phyloP scores from a whole-genome alignment of 2,888 invertebrate genomes.

The Cecidostiba fungosa region DNA sequence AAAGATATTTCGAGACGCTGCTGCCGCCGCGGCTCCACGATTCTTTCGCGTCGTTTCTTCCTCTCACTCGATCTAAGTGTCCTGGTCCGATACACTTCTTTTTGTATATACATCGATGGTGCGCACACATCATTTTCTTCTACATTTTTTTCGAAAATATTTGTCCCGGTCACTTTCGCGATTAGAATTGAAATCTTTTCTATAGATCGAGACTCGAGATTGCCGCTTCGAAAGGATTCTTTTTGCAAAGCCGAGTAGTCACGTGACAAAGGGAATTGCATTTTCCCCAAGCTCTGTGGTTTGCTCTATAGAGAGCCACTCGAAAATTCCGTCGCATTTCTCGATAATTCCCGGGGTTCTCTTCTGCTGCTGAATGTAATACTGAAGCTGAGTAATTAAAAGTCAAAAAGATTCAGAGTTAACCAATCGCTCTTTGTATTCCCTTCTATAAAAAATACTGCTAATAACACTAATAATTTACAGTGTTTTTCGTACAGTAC shows the following conservation, averaged over 20 bases:
- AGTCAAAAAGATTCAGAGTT: neutral
- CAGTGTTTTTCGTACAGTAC: neutral
- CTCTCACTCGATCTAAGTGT: constrained; percentile 23
- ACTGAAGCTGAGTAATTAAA: neutral
- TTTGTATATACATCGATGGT: neutral
- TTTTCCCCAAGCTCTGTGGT: neutral
- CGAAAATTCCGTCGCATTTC: neutral
- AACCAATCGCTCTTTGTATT: neutral
- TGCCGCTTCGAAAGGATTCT: neutral
- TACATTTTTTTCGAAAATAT: neutral
- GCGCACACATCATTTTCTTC: neutral
- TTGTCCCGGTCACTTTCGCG: neutral
- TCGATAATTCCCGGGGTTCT: neutral
- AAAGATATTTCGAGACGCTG: constrained; percentile 57
- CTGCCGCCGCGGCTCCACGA: constrained; percentile 1
- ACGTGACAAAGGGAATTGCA: neutral
- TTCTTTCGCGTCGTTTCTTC: constrained; percentile 37
- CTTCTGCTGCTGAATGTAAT: neutral
- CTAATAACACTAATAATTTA: neutral
- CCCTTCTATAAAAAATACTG: too few relatives aligned
- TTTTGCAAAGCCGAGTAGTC: neutral
- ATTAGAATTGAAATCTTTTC: neutral
- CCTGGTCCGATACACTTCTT: neutral
- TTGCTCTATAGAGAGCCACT: neutral
- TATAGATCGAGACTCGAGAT: neutral